These are phyloP conservation scores for Tapera naevia DNA, from an alignment of 2,797 vertebrate genomes.

Conservation along the genomic window DNA sequence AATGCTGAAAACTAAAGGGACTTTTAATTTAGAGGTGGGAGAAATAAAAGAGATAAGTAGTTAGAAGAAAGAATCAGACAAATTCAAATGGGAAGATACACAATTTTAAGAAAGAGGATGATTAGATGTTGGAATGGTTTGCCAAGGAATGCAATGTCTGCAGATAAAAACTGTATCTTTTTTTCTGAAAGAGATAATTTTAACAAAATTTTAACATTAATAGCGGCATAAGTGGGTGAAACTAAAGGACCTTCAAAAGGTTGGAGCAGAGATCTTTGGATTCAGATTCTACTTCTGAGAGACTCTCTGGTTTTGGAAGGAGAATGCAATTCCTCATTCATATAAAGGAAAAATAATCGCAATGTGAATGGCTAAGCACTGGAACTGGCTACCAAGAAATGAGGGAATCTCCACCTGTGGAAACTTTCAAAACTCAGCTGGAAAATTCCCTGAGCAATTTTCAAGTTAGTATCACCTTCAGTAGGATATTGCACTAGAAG, in stretches of 20 bases:
- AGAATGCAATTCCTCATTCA: not conserved
- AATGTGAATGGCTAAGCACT: not conserved
- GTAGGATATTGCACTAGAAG: not conserved
- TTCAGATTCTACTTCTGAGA: not conserved
- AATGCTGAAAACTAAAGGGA: not conserved
- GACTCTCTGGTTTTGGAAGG: not conserved
- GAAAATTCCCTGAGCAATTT: not conserved
- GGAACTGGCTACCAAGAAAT: not conserved
- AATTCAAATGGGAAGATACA: not conserved
- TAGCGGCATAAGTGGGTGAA: not conserved
- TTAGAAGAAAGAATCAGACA: not conserved
- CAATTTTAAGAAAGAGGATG: not conserved
- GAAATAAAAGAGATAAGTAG: not conserved
- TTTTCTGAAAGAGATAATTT: not conserved
- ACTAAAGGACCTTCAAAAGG: not conserved
- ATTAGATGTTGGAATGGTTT: not conserved
- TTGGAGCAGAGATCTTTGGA: not conserved
- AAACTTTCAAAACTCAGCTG: not conserved
- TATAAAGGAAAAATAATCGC: not conserved
- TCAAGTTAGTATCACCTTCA: not conserved
- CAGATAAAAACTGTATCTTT: not conserved
- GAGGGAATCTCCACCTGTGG: not conserved
- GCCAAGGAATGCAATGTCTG: constrained; percentile 1
- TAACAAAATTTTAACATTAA: not conserved
- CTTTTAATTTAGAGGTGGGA: not conserved